Conservation (phyloP, 2,888 invertebrate genomes). For the Cerastis rubricosa region DNA sequence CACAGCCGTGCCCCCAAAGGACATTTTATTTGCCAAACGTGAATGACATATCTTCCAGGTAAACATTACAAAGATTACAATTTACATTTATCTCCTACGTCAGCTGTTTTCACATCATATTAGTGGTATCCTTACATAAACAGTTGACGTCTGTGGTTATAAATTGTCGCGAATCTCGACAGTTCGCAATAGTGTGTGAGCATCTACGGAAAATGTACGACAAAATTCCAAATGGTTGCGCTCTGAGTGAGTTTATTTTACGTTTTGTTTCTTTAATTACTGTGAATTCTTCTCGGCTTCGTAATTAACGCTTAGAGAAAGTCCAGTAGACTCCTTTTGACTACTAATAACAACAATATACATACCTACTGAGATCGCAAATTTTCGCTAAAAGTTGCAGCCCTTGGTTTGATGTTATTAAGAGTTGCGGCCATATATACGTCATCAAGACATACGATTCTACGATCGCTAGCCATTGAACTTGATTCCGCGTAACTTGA, state of each 20-base stretch:
- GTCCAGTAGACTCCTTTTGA: neutral
- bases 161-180: constrained; percentile 44
- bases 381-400: neutral
- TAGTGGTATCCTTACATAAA: constrained; percentile 47
- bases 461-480: neutral
- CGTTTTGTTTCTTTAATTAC: neutral
- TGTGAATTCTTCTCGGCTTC: neutral
- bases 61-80: constrained; percentile 51
- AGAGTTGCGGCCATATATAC: neutral
- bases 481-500: neutral
- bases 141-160: constrained; percentile 43
- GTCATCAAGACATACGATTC: neutral
- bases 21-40: constrained; percentile 61
- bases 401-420: neutral
- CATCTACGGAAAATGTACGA: constrained; percentile 64
- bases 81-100: constrained; percentile 53
- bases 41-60: constrained; percentile 40
- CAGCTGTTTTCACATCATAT: constrained; percentile 58
- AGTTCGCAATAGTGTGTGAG: constrained; percentile 40
- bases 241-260: constrained; percentile 65
- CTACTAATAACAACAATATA: neutral
- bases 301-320: neutral
- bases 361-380: neutral
- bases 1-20: constrained; percentile 58
- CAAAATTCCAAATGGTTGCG: constrained; percentile 38